A percentile compares a stretch with the other conserved stretches of the same genome.
Evolutionary conservation across 2,797 vertebrate genomes (phyloP).

Genomic region (Gymnoscopelus braueri): DNA sequence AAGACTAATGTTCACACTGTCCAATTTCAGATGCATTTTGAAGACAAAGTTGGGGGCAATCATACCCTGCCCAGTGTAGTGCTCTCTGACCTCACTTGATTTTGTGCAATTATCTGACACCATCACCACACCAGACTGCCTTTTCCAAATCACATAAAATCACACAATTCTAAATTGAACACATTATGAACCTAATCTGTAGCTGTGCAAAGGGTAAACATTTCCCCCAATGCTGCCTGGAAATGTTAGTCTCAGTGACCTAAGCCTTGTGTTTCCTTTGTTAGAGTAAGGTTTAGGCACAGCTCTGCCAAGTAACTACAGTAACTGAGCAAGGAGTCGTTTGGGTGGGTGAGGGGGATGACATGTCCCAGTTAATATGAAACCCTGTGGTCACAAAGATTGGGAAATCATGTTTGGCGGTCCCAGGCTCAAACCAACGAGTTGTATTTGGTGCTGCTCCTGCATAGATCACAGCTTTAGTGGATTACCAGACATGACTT

Average conservation of each 20-base stretch:
- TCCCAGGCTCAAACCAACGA: slow-evolving; percentile 52
- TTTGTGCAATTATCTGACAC: slow-evolving; percentile 6
- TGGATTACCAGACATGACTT: slow-evolving; percentile 79
- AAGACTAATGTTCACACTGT: neutral
- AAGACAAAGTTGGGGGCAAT: neutral
- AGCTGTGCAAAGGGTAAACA: slow-evolving; percentile 41
- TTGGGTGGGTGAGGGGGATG: slow-evolving; percentile 47
- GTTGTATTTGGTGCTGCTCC: slow-evolving; percentile 51
- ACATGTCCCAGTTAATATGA: slow-evolving; percentile 60
- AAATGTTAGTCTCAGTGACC: slow-evolving; percentile 40
- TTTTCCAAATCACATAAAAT: neutral
- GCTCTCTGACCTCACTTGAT: slow-evolving; percentile 14
- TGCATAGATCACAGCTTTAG: slow-evolving; percentile 74
- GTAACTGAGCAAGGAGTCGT: slow-evolving; percentile 49
- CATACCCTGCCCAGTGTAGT: neutral
- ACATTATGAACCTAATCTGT: slow-evolving; percentile 28
- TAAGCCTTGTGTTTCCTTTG: slow-evolving; percentile 68
- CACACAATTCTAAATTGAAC: slow-evolving; percentile 3
- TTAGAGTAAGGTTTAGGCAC: slow-evolving; percentile 66
- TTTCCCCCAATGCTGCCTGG: slow-evolving; percentile 28
- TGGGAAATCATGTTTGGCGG: slow-evolving; percentile 49
- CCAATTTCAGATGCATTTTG: neutral
- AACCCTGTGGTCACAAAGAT: slow-evolving; percentile 52
- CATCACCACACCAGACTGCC: neutral
- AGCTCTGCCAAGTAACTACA: slow-evolving; percentile 53